Evolutionary conservation across 37 sponge, comb jelly and placozoan genomes (phyloP).

Genomic region (Aplysina aerophoba): DNA sequence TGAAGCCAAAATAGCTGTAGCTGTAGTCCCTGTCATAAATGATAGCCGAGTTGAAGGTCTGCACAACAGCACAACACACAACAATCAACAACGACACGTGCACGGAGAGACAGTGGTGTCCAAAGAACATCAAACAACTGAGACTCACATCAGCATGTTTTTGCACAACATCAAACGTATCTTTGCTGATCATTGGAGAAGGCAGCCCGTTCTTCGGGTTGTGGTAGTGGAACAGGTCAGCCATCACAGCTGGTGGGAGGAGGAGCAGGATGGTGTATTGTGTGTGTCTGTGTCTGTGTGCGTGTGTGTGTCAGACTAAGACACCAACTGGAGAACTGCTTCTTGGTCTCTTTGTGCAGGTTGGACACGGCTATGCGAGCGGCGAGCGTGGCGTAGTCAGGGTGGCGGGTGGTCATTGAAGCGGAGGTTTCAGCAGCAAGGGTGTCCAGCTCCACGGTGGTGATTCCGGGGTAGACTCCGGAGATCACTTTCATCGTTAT

Average conservation of each 20-base stretch:
- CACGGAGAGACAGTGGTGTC: not conserved
- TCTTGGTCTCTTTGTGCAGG: conserved; percentile 99
- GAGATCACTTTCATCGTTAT: conserved; percentile 96
- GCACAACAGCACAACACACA: not conserved
- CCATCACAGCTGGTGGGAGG: conserved; percentile 77
- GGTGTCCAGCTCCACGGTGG: conserved; percentile 98
- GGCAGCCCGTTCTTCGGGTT: conserved; percentile 76
- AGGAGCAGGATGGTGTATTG: not conserved
- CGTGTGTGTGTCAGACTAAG: not conserved
- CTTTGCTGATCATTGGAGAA: conserved; percentile 90
- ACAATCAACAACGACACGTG: not conserved
- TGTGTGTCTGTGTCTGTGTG: too few species aligned
- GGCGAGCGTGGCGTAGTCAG: conserved; percentile 97
- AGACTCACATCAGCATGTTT: conserved; percentile 74
- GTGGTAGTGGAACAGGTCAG: conserved; percentile 82
- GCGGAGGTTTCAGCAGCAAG: conserved; percentile 99
- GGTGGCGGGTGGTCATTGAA: conserved; percentile 96
- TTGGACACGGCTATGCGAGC: conserved; percentile 97
- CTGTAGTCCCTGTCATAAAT: conserved; percentile 94
- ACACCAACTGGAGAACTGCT: conserved; percentile 72
- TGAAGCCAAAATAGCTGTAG: conserved; percentile 98
- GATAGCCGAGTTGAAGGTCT: conserved; percentile 93
- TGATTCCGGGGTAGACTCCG: conserved; percentile 93
- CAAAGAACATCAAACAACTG: not conserved
- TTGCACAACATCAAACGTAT: conserved; percentile 72